Evolutionary conservation across 2,888 invertebrate species (phyloP), one percentile per base, ranked within the genome.

Genomic region (Himalopsyche kuldschensis): DNA sequence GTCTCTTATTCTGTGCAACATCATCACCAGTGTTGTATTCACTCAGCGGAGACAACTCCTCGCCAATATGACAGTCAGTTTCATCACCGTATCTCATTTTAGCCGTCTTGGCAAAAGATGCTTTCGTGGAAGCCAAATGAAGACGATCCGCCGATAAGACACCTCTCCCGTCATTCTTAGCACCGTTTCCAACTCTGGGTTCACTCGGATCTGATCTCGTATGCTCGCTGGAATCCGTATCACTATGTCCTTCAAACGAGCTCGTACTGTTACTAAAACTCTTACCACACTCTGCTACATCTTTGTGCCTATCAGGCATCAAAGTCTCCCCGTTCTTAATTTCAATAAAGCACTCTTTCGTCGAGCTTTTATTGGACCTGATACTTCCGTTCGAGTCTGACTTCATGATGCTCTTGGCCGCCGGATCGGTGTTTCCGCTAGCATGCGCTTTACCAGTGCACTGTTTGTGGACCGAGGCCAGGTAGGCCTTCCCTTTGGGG

Each of bases 371-470:
- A 30, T 78, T 82, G 0, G 91, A 91, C 86, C 91, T 91, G 4
- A 92, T 87, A 86, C 91, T 91, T 79, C 90, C 89, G 88, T 90
- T 91, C 4, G 92, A 91, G 86, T 91, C 92, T 1, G 91, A 91
- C 88, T 91, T 92, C 17, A 90, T 89, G 17, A 92, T 89, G 78
- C 90, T 89, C 87, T 90, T 90, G 82, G 90, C 90, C 69, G 89
- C 89, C 79, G 91, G 90, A 87, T 94, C 94, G 4, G 90, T 89
- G 87, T 94, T 94, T 78, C 96, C 96, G 87, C 94, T 93, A 15
- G 95, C 96, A 88, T 96, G 96, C 0, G 95, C 94, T 88, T 94
- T 94, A 41, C 96, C 96, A 46, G 94, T 95, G 89, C 96, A 96
- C 81, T 94, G 94, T 87, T 93, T 94, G 89, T 96, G 96, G 84